phyloP scores from a whole-genome alignment of 2,888 invertebrate species.

The Erebia epiphron region DNA sequence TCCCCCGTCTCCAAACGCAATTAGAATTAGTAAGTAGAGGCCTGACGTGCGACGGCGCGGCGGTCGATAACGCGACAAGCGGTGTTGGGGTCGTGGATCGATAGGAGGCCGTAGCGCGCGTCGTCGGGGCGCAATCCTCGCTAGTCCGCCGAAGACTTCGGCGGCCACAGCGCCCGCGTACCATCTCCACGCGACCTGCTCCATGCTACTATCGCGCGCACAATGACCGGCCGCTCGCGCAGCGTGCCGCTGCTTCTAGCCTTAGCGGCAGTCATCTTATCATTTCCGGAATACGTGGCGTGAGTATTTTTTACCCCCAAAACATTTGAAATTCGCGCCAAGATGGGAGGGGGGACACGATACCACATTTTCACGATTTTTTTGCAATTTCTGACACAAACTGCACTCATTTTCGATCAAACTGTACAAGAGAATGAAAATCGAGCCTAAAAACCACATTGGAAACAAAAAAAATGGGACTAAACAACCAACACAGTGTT shows the following conservation, averaged over 20 bases:
- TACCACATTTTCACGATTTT: neutral
- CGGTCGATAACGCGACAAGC: slow-evolving; percentile 73
- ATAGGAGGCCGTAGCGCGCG: slow-evolving; percentile 50
- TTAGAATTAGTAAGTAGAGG: neutral
- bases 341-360: neutral
- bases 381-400: slow-evolving; percentile 3
- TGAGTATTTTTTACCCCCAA: slow-evolving; percentile 67
- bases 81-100: slow-evolving; percentile 72
- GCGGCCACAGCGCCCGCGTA: slow-evolving; percentile 56
- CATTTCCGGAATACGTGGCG: slow-evolving; percentile 84
- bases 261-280: slow-evolving; percentile 83
- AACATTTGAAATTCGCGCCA: neutral
- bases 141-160: slow-evolving; percentile 60
- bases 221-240: slow-evolving; percentile 82
- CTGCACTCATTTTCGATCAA: neutral
- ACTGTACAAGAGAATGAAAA: neutral
- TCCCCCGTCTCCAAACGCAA: neutral
- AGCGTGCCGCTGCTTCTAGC: slow-evolving; percentile 84
- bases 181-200: slow-evolving; percentile 47
- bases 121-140: slow-evolving; percentile 49
- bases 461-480: neutral
- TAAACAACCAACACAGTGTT: neutral
- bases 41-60: slow-evolving; percentile 60
- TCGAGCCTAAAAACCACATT: neutral
- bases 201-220: slow-evolving; percentile 73